Evolutionary conservation across 1,140 invertebrate species (phyloP), one percentile per base, ranked within the genome.

Genomic region (Formica exsecta): DNA sequence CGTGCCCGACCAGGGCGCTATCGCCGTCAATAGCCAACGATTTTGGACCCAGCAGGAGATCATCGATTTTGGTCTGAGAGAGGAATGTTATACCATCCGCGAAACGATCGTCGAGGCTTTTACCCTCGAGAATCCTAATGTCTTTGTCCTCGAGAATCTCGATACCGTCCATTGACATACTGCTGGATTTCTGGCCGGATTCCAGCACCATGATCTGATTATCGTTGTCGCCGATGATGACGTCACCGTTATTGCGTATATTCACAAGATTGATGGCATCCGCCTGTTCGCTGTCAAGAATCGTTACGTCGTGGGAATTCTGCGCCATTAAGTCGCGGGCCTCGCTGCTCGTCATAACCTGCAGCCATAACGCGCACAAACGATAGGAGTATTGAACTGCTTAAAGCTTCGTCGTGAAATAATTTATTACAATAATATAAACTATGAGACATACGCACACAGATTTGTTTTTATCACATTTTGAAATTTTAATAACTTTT

Each of bases 331-430:
- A 85, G 75, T 95, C 92, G 2, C 95, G 92, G 5, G 95, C 95
- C 51, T 96, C 95, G 80, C 90, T 94, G 84, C 94, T 95, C 32
- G 93, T 94, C 93, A 96, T 94, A 71, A 95, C 93, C 86, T 95
- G 62, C 1, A 61, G 22, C 29, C 59, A 29, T 51, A 54, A 54
- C 11, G 32, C 25, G 54, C 16, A 19, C n/a, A 32, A 29, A 68
- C 54, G n/a, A 8, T 48, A 74, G 36, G 32, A 8, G 64, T 66
- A 73, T 73, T 81, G 59, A 85, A 68, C 73, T 85, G 81, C 51
- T 75, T 61, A 74, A 61, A 74, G 79, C 68, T 83, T 83, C 54
- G 54, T 73, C 51, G 61, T 73, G 54, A 19, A 61, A 83, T 83
- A 74, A 61, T 61, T 81, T 62, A 74, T 71, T 70, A 57, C 22